A percentile compares a stretch with the other conserved stretches of the same genome.
These are phyloP conservation scores for Eutolmus rufibarbis DNA, from an alignment of 2,888 invertebrate genomes.

Conservation along the genomic window DNA sequence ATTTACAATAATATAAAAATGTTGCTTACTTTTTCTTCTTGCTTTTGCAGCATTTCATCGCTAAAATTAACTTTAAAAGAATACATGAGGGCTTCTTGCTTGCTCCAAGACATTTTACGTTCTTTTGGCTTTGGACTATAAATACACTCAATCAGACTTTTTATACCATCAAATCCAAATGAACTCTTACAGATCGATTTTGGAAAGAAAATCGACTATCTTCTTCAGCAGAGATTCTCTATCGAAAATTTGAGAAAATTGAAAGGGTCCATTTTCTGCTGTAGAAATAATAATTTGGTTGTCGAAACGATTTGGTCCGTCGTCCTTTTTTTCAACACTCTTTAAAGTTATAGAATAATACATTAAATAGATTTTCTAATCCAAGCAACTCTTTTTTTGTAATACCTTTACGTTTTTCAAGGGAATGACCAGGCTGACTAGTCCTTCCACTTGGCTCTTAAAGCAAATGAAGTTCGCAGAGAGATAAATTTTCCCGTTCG, in stretches of 20 bases:
- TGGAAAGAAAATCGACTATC: slow-evolving; percentile 85
- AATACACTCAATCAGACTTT: not conserved
- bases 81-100: slow-evolving; percentile 80
- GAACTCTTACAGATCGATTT: slow-evolving; percentile 63
- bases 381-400: not conserved
- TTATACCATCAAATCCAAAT: slow-evolving; percentile 54
- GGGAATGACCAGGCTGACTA: slow-evolving; percentile 89
- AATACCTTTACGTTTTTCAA: slow-evolving; percentile 76
- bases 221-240: slow-evolving; percentile 88
- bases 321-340: slow-evolving; percentile 62
- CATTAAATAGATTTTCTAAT: not conserved
- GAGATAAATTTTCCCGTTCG: slow-evolving; percentile 86
- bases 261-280: slow-evolving; percentile 80
- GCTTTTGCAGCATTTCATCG: slow-evolving; percentile 72
- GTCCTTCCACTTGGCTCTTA: slow-evolving; percentile 83
- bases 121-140: slow-evolving; percentile 64
- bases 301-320: slow-evolving; percentile 60
- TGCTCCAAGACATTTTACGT: slow-evolving; percentile 68
- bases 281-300: slow-evolving; percentile 78
- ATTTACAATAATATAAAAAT: not conserved
- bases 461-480: slow-evolving; percentile 97
- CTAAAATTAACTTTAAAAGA: slow-evolving; percentile 77
- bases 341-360: slow-evolving; percentile 44
- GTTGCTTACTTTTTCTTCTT: slow-evolving; percentile 68
- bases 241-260: slow-evolving; percentile 88